Conservation (phyloP, 1,140 invertebrate species). For the Lucilia cuprina region DNA sequence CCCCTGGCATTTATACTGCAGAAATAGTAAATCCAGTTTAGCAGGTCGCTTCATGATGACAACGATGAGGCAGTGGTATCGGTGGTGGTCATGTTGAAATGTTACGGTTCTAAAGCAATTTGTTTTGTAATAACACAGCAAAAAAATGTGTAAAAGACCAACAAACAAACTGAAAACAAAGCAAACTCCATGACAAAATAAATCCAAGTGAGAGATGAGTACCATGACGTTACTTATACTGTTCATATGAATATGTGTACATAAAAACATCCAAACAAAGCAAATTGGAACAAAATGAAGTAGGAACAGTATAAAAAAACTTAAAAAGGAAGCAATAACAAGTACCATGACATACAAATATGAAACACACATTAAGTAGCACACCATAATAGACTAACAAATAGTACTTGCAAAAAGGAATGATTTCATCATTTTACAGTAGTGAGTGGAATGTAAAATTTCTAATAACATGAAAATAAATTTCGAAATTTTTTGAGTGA, state of each 20-base stretch:
- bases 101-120: conserved; percentile 24
- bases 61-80: background rate
- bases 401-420: background rate
- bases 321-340: background rate
- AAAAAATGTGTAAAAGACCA: background rate
- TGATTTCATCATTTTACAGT: background rate
- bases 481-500: too few species aligned
- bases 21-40: background rate
- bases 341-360: background rate
- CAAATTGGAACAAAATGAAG: conserved; percentile 1
- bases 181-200: background rate
- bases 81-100: conserved; percentile 7
- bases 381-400: background rate
- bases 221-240: background rate
- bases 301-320: background rate
- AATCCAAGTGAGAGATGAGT: background rate
- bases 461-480: too few species aligned
- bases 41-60: background rate
- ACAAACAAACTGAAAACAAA: background rate
- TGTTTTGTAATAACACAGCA: conserved; percentile 1
- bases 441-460: background rate
- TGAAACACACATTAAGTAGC: background rate
- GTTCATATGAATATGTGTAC: background rate
- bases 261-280: background rate
- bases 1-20: background rate